Evolutionary conservation across 2,113 vertebrate species (phyloP), one percentile per base, ranked within the genome.

Genomic region (Gavialis gangeticus): DNA sequence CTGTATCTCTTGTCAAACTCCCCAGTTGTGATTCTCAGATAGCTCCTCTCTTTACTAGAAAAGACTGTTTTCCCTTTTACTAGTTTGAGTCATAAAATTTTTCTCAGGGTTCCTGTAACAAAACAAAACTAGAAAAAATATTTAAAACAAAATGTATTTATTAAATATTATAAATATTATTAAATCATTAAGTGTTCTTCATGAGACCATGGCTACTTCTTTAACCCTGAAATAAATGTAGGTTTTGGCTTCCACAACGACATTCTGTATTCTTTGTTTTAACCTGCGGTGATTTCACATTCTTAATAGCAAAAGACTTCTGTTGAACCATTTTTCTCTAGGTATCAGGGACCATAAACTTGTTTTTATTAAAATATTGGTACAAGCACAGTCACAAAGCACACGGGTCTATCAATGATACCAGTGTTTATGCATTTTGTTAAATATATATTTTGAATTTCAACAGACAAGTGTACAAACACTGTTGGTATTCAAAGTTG

Each of bases 321-420:
- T 21, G 12, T 1, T 0, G 19, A 90, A 84, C 27, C 0, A 2
- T 15, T 25, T 24, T 0, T 16, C 24, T 82, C 59, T 76, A 17
- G 4, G 73, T 77, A 81, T 71, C 21, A 24, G 34, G 37, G 6
- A 77, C 96, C 88, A 80, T 5, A 90, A 90, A 30, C 3, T 11
- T 4, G 34, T 91, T 10, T 84, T 87, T 82, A n/a, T 64, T 88
- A 75, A 93, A 92, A 56, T 85, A 86, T 3, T 5, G 75, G 77
- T 87, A 84, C 14, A 22, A 82, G 71, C 81, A 86, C 56, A 82
- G 75, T 34, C 54, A 73, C 55, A 81, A 92, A 64, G 0, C 28
- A 69, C 6, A 6, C 18, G 14, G 22, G 82, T n/a, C 75, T 86
- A 59, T 83, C 21, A 73, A 66, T 86, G 56, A 76, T 80, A 28